phyloP scores from a whole-genome alignment of 1,140 invertebrate genomes.

The Heliothis subflexa region DNA sequence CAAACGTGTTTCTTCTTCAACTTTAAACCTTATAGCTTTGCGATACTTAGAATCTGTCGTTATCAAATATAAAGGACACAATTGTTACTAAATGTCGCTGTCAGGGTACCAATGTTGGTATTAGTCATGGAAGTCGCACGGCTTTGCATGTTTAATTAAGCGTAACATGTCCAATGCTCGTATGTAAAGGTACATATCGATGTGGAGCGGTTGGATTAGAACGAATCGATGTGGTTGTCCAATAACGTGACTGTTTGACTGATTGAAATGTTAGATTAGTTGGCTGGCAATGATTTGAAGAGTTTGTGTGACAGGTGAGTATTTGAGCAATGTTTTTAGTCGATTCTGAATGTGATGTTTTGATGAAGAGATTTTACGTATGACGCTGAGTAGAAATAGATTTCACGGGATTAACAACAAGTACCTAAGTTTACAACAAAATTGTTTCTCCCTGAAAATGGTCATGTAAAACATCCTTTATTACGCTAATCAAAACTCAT shows the following conservation, averaged over 20 bases:
- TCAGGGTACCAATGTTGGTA: conserved; percentile 68
- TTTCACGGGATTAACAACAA: no score
- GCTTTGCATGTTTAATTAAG: conserved; percentile 63
- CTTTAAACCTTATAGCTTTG: conserved; percentile 40
- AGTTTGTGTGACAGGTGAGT: conserved; percentile 1
- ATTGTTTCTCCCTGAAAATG: no score
- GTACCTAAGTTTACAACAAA: no score
- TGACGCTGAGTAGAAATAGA: no score
- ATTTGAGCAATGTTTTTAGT: neutral
- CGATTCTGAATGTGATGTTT: neutral
- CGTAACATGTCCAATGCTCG: conserved; percentile 60
- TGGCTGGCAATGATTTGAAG: conserved; percentile 17
- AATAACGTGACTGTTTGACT: conserved; percentile 2
- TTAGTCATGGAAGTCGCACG: conserved; percentile 68
- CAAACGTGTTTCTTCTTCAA: conserved; percentile 17
- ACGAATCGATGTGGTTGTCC: conserved; percentile 5
- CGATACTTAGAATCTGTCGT: conserved; percentile 1
- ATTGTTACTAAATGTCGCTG: conserved; percentile 67
- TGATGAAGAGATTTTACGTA: no score
- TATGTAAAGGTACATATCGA: conserved; percentile 55
- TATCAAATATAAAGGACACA: conserved; percentile 37
- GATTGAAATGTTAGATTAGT: conserved; percentile 31
- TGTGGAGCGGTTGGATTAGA: conserved; percentile 26
- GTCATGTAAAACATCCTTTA: no score
- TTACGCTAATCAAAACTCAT: no score